Evolutionary conservation across 2,113 vertebrate species (phyloP).

Genomic region (Siniperca chuatsi): DNA sequence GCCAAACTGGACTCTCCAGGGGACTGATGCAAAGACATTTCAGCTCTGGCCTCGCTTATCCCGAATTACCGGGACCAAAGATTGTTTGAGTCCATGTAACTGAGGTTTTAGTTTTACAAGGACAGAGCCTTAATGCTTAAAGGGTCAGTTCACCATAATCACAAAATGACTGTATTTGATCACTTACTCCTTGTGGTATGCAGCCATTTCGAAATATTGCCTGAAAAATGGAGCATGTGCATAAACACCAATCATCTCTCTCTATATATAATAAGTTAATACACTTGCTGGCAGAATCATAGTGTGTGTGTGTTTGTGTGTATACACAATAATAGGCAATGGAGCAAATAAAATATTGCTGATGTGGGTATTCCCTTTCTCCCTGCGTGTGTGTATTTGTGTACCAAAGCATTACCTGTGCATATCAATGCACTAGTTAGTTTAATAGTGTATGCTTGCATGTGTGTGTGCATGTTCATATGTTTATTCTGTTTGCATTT

Average conservation of each 20-base stretch:
- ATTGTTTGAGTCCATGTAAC: neutral
- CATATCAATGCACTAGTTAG: neutral
- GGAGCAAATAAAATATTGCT: conserved; percentile 28
- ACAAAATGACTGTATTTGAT: neutral
- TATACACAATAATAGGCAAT: conserved; percentile 16
- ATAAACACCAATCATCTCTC: conserved; percentile 6
- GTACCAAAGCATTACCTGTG: neutral
- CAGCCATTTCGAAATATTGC: conserved; percentile 26
- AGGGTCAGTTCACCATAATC: neutral
- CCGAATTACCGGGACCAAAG: neutral
- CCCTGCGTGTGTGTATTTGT: neutral
- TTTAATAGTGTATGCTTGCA: neutral
- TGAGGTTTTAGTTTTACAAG: neutral
- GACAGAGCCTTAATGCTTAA: neutral
- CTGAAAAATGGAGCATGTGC: neutral
- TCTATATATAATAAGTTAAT: conserved; percentile 31
- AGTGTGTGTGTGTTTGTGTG: conserved; percentile 22
- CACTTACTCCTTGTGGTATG: too few relatives aligned
- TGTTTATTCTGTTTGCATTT: conserved; percentile 16
- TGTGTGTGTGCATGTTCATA: too few relatives aligned
- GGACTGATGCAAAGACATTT: neutral
- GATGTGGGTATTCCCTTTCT: conserved; percentile 12
- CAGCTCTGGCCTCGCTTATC: neutral
- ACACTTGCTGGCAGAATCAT: conserved; percentile 29
- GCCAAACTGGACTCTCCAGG: neutral